Evolutionary conservation across 1,140 invertebrate species (phyloP), one percentile per base, ranked within the genome.

Genomic region (Pseudomyrmex flavicornis): DNA sequence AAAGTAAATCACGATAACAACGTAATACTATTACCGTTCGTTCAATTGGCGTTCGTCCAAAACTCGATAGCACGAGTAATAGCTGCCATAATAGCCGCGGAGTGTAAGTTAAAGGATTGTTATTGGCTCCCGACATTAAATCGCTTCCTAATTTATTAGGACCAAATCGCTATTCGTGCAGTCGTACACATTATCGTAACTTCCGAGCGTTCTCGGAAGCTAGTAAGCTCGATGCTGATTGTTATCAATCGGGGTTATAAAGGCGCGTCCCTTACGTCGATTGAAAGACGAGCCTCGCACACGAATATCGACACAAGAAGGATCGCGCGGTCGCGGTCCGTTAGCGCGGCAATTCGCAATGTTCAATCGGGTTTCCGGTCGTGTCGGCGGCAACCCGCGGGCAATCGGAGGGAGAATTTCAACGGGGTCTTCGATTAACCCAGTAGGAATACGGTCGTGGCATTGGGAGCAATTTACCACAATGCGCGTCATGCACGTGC

Each of bases 381-480:
- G 66, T 56, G 72, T 61, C 52, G 20, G n/a, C 26, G 12, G 10
- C n/a, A 70, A 12, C 50, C 35, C 35, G 35, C 35, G 35, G 35
- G 13, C 65, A 59, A 66, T 61, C 72, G 66, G 69, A 79, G 56
- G 56, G 56, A 61, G 80, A 35, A 35, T 35, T 85, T 85, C 80
- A 77, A 85, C 82, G 63, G 76, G 82, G 52, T 85, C 84, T 63
- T 74, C 52, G 84, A 61, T 80, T 70, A 75, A 69, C 56, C 48
- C 76, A 59, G 48, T 82, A 74, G 80, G 80, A 85, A 88, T 86
- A 85, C 72, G 89, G 82, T 69, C 84, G 58, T 72, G 74, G 75
- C 85, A 88, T 35, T 88, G 89, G 84, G 86, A 90, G 90, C 87
- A 90, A 92, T 92, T 89, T 90, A 88, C 88, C 89, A 86, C 73